Conservation (phyloP, 2,888 invertebrate genomes). For the Willowsia nigromaculata region DNA sequence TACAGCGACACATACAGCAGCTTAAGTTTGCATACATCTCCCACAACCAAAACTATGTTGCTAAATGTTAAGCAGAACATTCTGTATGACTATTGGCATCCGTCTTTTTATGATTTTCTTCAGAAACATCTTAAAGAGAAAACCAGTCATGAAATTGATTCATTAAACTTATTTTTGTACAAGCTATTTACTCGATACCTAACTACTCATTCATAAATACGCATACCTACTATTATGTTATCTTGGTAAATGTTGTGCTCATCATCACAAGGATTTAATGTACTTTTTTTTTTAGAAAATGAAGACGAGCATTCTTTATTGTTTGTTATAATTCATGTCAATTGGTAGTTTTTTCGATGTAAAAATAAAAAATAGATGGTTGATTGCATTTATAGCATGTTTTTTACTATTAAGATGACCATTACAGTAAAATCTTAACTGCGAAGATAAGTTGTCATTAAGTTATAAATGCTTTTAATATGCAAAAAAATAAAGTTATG, state of each 20-base stretch:
- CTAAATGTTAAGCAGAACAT: neutral
- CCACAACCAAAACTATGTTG: neutral
- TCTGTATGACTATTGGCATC: neutral
- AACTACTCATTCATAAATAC: neutral
- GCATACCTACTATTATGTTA: neutral
- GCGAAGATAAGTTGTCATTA: neutral
- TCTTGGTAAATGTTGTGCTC: neutral
- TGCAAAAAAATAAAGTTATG: neutral
- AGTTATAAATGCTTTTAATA: neutral
- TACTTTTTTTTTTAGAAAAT: neutral
- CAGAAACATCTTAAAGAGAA: constrained; percentile 12
- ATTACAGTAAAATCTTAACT: neutral
- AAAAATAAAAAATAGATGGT: neutral
- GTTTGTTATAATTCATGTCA: neutral
- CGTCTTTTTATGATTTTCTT: neutral
- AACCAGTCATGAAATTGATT: constrained; percentile 15
- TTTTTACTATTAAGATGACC: neutral
- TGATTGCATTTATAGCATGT: neutral
- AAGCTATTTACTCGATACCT: neutral
- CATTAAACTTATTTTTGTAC: neutral
- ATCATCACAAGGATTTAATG: neutral
- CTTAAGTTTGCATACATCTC: no score
- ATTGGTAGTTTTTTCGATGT: neutral
- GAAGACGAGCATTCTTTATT: constrained; percentile 5
- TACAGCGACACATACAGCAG: neutral